These are phyloP conservation scores for Apis cerana DNA, from an alignment of 1,140 invertebrate genomes.

Conservation along the genomic window DNA sequence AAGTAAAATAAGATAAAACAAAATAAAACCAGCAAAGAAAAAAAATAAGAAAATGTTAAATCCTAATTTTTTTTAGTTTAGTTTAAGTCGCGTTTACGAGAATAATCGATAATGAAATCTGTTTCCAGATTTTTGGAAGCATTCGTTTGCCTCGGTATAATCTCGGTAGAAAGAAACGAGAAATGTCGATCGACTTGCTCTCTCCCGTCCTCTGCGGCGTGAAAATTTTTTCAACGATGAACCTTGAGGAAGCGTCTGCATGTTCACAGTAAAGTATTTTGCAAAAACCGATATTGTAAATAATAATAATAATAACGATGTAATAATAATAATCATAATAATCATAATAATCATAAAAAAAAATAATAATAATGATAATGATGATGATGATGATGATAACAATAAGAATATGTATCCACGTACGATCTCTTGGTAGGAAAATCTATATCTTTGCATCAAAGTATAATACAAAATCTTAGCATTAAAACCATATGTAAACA, in stretches of 20 bases:
- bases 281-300: conserved; percentile 20
- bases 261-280: conserved; percentile 46
- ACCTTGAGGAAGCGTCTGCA: conserved; percentile 32
- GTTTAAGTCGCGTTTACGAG: neutral
- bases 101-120: neutral
- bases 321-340: neutral
- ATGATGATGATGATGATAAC: neutral
- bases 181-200: conserved; percentile 38
- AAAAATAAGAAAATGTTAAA: no score
- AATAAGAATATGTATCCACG: neutral
- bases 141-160: neutral
- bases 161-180: neutral
- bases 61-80: no score
- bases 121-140: conserved; percentile 19
- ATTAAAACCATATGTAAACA: neutral
- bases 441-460: conserved; percentile 27
- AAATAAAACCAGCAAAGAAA: no score
- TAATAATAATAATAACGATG: neutral
- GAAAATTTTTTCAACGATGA: conserved; percentile 16
- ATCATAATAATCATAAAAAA: neutral
- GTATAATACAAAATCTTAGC: conserved; percentile 20
- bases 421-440: conserved; percentile 36
- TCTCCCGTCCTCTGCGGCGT: neutral
- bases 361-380: neutral
- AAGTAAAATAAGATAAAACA: rapidly evolving